Conservation (phyloP, 2,113 vertebrate species). For the Microcebus lehilahytsara region DNA sequence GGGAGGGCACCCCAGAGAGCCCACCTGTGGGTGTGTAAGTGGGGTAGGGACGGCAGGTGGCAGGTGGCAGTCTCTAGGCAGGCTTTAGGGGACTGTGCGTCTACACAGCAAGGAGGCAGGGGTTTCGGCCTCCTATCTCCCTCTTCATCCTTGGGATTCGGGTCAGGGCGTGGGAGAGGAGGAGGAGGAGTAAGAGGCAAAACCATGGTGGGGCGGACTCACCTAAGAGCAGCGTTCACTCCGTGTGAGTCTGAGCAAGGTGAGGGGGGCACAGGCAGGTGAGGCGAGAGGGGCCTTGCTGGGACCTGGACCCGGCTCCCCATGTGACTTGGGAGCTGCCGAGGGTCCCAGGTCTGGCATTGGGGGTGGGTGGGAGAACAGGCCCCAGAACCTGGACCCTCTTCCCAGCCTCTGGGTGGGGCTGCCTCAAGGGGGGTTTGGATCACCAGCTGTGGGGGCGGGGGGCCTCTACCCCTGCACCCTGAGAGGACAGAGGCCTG, state of each 20-base stretch:
- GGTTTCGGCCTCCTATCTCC: rapidly evolving
- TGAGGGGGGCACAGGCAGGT: rapidly evolving
- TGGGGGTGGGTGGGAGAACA: neutral
- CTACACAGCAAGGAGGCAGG: neutral
- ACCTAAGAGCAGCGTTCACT: rapidly evolving
- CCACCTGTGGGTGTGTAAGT: neutral
- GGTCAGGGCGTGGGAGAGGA: too few relatives aligned
- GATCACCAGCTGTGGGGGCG: neutral
- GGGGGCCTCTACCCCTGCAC: neutral
- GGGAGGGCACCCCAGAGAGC: neutral
- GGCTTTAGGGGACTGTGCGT: rapidly evolving
- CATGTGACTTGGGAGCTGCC: neutral
- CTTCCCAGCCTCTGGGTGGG: neutral
- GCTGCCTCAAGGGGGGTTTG: neutral
- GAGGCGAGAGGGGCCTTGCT: rapidly evolving
- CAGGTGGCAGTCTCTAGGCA: neutral
- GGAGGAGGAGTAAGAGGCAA: rapidly evolving
- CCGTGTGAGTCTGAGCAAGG: neutral
- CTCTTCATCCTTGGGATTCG: neutral
- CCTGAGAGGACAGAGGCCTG: neutral
- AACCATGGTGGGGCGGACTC: neutral
- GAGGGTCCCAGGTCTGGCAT: neutral
- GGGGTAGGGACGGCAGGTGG: too few relatives aligned
- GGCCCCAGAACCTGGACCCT: rapidly evolving
- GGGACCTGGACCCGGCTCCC: neutral